A percentile compares a stretch with the other conserved stretches of the same genome.
phyloP scores from a whole-genome alignment of 2,888 invertebrate species.

The Blastobasis lacticolella region DNA sequence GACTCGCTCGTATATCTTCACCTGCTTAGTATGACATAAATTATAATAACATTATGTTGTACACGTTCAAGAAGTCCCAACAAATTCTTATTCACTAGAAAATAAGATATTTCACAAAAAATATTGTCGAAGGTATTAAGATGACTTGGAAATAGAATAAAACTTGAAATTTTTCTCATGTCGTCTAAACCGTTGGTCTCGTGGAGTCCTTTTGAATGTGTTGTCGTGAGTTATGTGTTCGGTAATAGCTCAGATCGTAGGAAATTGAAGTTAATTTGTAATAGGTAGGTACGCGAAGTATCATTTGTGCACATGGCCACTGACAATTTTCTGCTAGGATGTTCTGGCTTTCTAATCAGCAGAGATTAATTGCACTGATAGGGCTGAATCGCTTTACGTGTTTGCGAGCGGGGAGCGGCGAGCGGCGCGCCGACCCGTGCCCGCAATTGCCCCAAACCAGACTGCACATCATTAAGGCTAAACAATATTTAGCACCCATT shows the following conservation, averaged over 20 bases:
- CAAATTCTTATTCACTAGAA: constrained; percentile 70
- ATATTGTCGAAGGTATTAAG: constrained; percentile 54
- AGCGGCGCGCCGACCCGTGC: too few relatives aligned
- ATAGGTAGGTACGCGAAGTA: not conserved
- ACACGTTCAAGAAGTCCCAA: constrained; percentile 68
- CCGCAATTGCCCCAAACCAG: constrained; percentile 23
- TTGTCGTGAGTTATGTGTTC: constrained; percentile 35
- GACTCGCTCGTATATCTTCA: constrained; percentile 72
- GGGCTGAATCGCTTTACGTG: too few relatives aligned
- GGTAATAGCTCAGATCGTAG: constrained; percentile 20
- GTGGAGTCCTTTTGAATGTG: constrained; percentile 36
- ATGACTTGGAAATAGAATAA: constrained; percentile 50
- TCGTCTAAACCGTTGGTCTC: constrained; percentile 38
- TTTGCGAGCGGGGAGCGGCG: too few relatives aligned
- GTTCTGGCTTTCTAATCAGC: too few relatives aligned
- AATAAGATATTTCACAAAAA: constrained; percentile 64
- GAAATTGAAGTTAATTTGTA: constrained; percentile 6
- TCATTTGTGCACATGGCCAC: not conserved
- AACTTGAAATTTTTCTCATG: constrained; percentile 42
- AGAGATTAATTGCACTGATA: too few relatives aligned
- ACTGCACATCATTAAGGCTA: constrained; percentile 54
- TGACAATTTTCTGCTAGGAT: not conserved
- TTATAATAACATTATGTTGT: constrained; percentile 73
- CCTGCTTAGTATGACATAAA: constrained; percentile 74
- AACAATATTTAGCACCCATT: constrained; percentile 56